Percentiles rank a stretch among this genome's conserved stretches.
These are phyloP conservation scores for Tachycineta bicolor DNA, from an alignment of 2,113 vertebrate genomes.

Conservation along the genomic window DNA sequence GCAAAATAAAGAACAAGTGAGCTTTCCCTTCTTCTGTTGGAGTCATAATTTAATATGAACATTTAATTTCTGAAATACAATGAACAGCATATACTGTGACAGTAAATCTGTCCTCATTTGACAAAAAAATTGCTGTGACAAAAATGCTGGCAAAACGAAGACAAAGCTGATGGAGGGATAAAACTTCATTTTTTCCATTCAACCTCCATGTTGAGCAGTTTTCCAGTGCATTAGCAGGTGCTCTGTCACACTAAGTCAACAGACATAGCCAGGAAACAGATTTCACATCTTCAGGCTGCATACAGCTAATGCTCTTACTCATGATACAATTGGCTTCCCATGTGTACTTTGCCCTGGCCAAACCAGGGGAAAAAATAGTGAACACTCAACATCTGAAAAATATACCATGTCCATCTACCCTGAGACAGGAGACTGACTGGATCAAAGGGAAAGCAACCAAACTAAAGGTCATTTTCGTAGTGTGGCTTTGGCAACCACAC, in stretches of 20 bases:
- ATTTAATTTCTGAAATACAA: slow-evolving; percentile 16
- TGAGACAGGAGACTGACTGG: not conserved
- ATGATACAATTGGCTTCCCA: not conserved
- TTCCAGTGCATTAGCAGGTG: slow-evolving; percentile 15
- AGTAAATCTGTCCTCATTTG: not conserved
- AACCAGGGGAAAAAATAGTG: not conserved
- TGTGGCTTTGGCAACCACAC: not conserved
- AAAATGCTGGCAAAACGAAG: slow-evolving; percentile 8
- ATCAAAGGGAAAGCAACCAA: not conserved
- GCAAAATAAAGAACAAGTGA: not conserved
- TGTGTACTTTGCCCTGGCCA: not conserved
- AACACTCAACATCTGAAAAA: not conserved
- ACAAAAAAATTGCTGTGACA: not conserved
- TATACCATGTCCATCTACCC: not conserved
- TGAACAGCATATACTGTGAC: not conserved
- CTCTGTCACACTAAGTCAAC: slow-evolving; percentile 25
- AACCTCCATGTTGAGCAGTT: not conserved
- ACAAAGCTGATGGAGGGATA: not conserved
- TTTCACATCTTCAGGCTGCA: not conserved
- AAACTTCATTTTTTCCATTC: slow-evolving; percentile 7
- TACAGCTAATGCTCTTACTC: slow-evolving; percentile 7
- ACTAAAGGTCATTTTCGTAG: not conserved
- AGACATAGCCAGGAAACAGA: slow-evolving; percentile 22
- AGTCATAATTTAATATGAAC: not conserved
- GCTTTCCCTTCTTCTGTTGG: not conserved